Conservation (phyloP, 2,113 vertebrate species). For the Empidonax alnorum region DNA sequence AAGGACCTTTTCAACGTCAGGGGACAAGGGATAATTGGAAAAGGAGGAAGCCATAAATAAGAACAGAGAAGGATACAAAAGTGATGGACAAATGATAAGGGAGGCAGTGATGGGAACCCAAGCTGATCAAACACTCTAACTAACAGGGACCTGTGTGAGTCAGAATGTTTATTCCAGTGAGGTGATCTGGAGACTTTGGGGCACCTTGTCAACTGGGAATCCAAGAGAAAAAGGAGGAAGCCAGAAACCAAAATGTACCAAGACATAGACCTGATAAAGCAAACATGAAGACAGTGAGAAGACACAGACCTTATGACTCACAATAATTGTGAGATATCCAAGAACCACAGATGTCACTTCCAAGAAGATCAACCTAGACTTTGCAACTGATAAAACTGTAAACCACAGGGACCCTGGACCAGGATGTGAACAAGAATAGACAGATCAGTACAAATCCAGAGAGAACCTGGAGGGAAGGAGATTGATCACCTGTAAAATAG, state of each 20-base stretch:
- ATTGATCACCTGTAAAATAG: neutral
- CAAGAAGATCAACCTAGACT: neutral
- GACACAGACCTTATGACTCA: neutral
- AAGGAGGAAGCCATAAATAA: neutral
- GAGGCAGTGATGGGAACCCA: neutral
- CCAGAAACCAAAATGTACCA: neutral
- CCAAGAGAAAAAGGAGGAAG: neutral
- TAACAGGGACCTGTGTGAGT: neutral
- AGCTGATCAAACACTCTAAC: neutral
- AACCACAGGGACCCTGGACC: neutral
- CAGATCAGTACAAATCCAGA: accelerated
- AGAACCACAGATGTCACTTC: neutral
- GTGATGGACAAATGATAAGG: neutral
- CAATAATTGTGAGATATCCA: neutral
- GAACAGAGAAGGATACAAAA: neutral
- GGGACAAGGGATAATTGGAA: neutral
- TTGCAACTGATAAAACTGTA: neutral
- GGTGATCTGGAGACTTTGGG: neutral
- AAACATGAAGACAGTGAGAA: neutral
- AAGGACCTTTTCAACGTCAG: neutral
- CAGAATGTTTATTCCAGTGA: neutral
- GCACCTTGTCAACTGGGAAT: neutral
- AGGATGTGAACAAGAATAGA: neutral
- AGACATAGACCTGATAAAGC: neutral
- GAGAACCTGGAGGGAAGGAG: neutral